A percentile compares a stretch with the other conserved stretches of the same genome.
These are phyloP conservation scores for Plemyria rubiginata DNA, from an alignment of 2,888 invertebrate species.

Conservation along the genomic window DNA sequence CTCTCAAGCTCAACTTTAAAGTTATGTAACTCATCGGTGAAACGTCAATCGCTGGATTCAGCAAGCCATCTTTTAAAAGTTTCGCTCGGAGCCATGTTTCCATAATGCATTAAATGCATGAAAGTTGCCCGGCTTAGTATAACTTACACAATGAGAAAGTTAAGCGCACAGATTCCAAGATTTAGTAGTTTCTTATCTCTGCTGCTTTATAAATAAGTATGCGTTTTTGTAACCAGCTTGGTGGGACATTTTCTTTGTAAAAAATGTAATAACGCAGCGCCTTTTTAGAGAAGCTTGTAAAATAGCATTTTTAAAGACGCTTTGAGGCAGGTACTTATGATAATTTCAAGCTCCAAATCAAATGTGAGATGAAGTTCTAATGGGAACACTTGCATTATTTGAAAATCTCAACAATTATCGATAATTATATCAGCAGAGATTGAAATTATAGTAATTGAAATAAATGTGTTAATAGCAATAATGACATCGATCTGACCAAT, in stretches of 20 bases:
- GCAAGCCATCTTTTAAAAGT: slow-evolving; percentile 49
- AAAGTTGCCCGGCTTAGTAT: slow-evolving; percentile 39
- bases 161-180: slow-evolving; percentile 36
- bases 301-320: no score
- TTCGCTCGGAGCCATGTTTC: slow-evolving; percentile 43
- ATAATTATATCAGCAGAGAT: no score
- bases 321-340: no score
- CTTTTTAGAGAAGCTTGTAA: not conserved
- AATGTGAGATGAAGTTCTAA: no score
- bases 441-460: no score
- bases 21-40: slow-evolving; percentile 49
- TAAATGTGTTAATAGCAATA: no score
- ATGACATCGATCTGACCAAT: no score
- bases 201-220: slow-evolving; percentile 27
- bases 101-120: slow-evolving; percentile 52
- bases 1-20: slow-evolving; percentile 40
- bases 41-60: slow-evolving; percentile 48
- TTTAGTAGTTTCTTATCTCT: slow-evolving; percentile 33
- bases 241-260: slow-evolving; percentile 18
- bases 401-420: no score
- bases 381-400: no score
- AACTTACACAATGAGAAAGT: slow-evolving; percentile 43
- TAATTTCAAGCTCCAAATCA: no score
- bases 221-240: slow-evolving; percentile 28
- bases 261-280: slow-evolving; percentile 1